Percentiles rank a stretch among this genome's conserved stretches.
Evolutionary conservation across 1,140 invertebrate genomes (phyloP).

Genomic region (Rhysida immarginata): DNA sequence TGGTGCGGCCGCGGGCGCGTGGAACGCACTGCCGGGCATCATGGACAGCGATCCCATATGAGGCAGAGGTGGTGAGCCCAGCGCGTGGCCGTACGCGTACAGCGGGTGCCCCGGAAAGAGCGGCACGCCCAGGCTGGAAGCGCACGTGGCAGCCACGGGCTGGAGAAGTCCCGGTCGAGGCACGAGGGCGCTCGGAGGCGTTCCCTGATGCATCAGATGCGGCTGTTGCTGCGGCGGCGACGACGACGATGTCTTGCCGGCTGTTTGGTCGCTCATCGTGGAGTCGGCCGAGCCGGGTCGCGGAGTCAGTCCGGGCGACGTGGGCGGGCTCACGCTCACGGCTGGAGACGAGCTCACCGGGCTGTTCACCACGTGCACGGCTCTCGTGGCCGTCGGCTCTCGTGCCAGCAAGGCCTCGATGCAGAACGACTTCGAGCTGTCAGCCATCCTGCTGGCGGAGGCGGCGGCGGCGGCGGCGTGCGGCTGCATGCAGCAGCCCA

Average conservation of each 20-base stretch:
- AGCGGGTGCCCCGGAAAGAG: slow-evolving; percentile 5
- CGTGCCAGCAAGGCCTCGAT: slow-evolving; percentile 6
- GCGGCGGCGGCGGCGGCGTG: not conserved
- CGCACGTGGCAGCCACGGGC: not conserved
- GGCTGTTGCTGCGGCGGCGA: no score
- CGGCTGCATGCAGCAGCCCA: not conserved
- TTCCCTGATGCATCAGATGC: no score
- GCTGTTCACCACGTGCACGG: not conserved
- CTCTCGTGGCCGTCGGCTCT: not conserved
- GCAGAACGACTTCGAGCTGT: slow-evolving; percentile 6
- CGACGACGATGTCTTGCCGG: not conserved
- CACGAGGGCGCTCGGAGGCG: slow-evolving; percentile 1
- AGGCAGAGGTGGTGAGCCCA: not conserved
- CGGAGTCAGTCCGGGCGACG: not conserved
- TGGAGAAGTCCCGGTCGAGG: slow-evolving; percentile 10
- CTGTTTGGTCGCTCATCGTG: not conserved
- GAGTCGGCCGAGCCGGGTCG: not conserved
- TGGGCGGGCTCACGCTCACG: no score
- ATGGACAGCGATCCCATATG: not conserved
- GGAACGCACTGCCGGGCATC: slow-evolving; percentile 5
- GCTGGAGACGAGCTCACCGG: not conserved
- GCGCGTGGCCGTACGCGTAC: not conserved
- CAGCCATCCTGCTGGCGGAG: not conserved
- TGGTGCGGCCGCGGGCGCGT: not conserved
- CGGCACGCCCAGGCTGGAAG: not conserved